phyloP scores from a whole-genome alignment of 2,113 vertebrate genomes.

The Bubalus kerabau region DNA sequence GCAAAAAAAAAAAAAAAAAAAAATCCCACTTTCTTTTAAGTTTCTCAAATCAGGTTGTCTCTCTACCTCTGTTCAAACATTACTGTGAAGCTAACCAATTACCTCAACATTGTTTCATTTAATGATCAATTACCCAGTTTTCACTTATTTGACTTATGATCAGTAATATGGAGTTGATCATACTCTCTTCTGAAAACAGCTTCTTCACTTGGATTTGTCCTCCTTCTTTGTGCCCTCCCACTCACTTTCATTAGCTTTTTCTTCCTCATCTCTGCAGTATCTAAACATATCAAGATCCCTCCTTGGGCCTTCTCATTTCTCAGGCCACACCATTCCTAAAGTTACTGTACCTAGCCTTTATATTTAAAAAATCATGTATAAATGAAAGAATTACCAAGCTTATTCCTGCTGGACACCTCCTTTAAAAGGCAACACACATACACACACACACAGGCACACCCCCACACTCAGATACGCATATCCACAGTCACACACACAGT shows the following conservation, averaged over 20 bases:
- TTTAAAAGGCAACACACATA: background rate
- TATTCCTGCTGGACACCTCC: background rate
- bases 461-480: background rate
- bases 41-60: background rate
- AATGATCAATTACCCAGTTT: background rate
- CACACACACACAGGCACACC: background rate
- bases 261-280: background rate
- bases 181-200: background rate
- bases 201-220: background rate
- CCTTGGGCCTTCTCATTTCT: background rate
- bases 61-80: background rate
- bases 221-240: background rate
- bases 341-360: background rate
- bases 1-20: background rate
- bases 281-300: background rate
- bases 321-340: background rate
- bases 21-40: background rate
- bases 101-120: background rate
- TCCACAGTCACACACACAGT: background rate
- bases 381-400: background rate
- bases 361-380: background rate
- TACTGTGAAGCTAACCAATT: background rate
- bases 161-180: background rate
- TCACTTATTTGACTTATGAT: background rate
- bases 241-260: background rate